These are phyloP conservation scores for Myiothlypis chrysogaster DNA, from an alignment of 2,797 vertebrate species.

Conservation along the genomic window DNA sequence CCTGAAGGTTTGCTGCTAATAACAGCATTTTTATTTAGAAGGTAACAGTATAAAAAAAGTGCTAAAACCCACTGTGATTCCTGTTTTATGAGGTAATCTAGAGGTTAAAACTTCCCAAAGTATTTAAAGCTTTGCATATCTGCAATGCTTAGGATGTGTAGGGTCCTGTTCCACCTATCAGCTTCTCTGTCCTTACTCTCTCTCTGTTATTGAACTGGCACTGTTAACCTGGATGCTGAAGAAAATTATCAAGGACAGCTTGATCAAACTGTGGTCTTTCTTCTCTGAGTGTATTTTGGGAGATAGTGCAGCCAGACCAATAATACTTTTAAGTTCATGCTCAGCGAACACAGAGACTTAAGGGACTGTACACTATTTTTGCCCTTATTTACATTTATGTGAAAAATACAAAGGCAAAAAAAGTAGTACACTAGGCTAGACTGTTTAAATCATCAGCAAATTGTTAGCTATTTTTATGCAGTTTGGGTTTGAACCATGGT, in stretches of 20 bases:
- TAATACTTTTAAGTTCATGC: neutral
- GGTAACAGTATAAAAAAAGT: conserved; percentile 29
- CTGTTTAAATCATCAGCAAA: neutral
- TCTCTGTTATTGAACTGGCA: neutral
- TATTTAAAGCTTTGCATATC: conserved; percentile 5
- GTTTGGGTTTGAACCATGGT: neutral
- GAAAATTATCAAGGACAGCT: neutral
- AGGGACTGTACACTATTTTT: neutral
- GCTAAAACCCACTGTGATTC: conserved; percentile 19
- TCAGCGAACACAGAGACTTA: neutral
- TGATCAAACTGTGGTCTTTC: neutral
- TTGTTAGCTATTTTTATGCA: neutral
- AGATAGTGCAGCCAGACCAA: neutral
- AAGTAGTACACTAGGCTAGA: neutral
- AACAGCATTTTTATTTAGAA: neutral
- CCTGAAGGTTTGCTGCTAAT: conserved; percentile 16
- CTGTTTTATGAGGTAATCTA: neutral
- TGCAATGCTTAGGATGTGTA: neutral
- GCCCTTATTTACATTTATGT: neutral
- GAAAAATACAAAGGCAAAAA: neutral
- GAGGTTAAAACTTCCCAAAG: neutral
- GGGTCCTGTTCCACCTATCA: neutral
- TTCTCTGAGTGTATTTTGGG: neutral
- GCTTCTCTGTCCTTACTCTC: neutral
- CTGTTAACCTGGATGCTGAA: neutral